These are phyloP conservation scores for Okapia johnstoni DNA, from an alignment of 2,113 vertebrate genomes.

Conservation along the genomic window DNA sequence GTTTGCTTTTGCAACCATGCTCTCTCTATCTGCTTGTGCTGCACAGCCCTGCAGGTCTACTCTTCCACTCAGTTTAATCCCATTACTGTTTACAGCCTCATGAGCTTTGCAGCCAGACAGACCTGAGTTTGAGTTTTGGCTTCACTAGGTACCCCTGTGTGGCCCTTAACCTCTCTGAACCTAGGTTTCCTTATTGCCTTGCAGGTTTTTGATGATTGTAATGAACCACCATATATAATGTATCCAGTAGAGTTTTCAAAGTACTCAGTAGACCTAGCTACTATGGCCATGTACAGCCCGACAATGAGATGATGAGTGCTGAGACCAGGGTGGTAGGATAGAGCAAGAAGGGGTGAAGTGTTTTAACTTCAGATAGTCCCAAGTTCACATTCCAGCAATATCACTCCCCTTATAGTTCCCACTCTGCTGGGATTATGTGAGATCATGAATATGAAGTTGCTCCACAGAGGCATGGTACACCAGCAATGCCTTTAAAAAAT, in stretches of 20 bases:
- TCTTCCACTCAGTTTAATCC: accelerated
- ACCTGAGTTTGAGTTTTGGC: not conserved
- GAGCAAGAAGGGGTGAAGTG: not conserved
- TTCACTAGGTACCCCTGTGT: not conserved
- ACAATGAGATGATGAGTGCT: not conserved
- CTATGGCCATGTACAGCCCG: not conserved
- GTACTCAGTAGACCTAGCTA: not conserved
- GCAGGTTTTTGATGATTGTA: not conserved
- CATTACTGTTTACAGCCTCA: not conserved
- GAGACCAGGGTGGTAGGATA: not conserved
- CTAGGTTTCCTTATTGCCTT: not conserved
- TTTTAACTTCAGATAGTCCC: not conserved
- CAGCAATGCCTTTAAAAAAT: not conserved
- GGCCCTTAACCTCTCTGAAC: not conserved
- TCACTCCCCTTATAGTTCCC: not conserved
- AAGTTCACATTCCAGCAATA: not conserved
- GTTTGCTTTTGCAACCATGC: not conserved
- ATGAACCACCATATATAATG: not conserved
- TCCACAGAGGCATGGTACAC: too few species aligned
- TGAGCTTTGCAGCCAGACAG: not conserved
- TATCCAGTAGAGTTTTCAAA: not conserved
- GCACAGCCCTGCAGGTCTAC: too few species aligned
- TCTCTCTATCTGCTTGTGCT: not conserved
- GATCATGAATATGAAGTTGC: not conserved
- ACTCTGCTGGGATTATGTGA: not conserved